Conservation (phyloP, 1,140 invertebrate genomes). For the Melipona quadrifasciata region DNA sequence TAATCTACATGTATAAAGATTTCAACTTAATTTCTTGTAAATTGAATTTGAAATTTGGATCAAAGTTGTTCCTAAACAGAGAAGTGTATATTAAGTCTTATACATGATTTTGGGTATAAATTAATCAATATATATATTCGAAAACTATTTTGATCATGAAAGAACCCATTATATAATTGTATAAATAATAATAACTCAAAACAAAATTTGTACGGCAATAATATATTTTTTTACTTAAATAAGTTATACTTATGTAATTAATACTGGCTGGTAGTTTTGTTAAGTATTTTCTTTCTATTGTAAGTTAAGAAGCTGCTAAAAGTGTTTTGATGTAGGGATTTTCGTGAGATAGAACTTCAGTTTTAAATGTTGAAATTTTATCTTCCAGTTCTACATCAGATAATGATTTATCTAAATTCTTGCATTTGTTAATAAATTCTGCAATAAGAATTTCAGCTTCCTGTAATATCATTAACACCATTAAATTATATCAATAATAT, state of each 20-base stretch:
- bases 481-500: background rate
- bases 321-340: constrained; percentile 82
- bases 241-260: constrained; percentile 36
- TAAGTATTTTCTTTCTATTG: background rate
- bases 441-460: constrained; percentile 83
- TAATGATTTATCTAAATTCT: constrained; percentile 75
- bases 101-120: too few relatives aligned
- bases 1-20: too few relatives aligned
- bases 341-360: constrained; percentile 79
- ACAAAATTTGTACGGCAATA: constrained; percentile 6
- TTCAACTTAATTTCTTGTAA: too few relatives aligned
- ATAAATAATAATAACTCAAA: constrained; percentile 32
- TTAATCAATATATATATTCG: background rate
- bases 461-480: constrained; percentile 66
- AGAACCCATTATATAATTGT: background rate
- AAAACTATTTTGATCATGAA: background rate
- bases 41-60: too few relatives aligned
- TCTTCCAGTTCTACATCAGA: constrained; percentile 79
- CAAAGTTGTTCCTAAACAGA: too few relatives aligned
- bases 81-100: too few relatives aligned
- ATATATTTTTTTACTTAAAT: background rate
- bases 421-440: constrained; percentile 83
- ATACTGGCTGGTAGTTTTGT: constrained; percentile 35
- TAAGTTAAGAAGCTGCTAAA: constrained; percentile 36
- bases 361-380: constrained; percentile 79